phyloP scores from a whole-genome alignment of 2,888 invertebrate genomes.

The Pocota personata region DNA sequence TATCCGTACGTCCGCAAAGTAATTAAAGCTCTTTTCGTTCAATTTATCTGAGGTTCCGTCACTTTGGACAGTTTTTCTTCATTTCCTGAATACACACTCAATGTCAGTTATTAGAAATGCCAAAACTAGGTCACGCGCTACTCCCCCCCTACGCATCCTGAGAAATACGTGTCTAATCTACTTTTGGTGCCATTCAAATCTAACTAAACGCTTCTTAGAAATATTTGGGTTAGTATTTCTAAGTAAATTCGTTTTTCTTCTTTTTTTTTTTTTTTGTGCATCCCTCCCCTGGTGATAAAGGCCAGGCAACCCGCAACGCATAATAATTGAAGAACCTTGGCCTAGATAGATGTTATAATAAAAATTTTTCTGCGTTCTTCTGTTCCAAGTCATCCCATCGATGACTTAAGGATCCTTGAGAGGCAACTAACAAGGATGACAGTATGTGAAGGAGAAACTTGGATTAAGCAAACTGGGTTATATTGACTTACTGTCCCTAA shows the following conservation, averaged over 20 bases:
- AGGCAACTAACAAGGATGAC: slow-evolving; percentile 14
- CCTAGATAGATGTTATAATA: slow-evolving; percentile 42
- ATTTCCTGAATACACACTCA: slow-evolving; percentile 23
- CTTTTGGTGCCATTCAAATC: slow-evolving; percentile 17
- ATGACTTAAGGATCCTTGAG: slow-evolving; percentile 44
- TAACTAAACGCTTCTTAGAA: slow-evolving; percentile 14
- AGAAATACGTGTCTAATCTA: slow-evolving; percentile 28
- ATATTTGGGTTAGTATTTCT: slow-evolving; percentile 41
- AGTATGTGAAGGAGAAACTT: slow-evolving; percentile 2
- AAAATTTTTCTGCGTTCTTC: not conserved
- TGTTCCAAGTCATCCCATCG: slow-evolving; percentile 32
- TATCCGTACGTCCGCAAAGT: slow-evolving; percentile 25
- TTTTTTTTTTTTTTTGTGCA: not conserved
- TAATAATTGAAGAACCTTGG: slow-evolving; percentile 57
- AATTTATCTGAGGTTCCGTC: slow-evolving; percentile 51
- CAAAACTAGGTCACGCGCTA: slow-evolving; percentile 28
- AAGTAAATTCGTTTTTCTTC: slow-evolving; percentile 24
- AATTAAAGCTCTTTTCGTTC: slow-evolving; percentile 55
- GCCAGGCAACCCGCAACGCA: slow-evolving; percentile 38
- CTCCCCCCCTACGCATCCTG: not conserved
- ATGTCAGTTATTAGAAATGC: not conserved
- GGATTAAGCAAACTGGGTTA: slow-evolving; percentile 27
- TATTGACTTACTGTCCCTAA: slow-evolving; percentile 34
- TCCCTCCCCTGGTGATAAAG: not conserved
- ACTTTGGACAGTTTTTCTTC: slow-evolving; percentile 35